Conservation (phyloP, 2,888 invertebrate species). For the Watsonalla cultraria region DNA sequence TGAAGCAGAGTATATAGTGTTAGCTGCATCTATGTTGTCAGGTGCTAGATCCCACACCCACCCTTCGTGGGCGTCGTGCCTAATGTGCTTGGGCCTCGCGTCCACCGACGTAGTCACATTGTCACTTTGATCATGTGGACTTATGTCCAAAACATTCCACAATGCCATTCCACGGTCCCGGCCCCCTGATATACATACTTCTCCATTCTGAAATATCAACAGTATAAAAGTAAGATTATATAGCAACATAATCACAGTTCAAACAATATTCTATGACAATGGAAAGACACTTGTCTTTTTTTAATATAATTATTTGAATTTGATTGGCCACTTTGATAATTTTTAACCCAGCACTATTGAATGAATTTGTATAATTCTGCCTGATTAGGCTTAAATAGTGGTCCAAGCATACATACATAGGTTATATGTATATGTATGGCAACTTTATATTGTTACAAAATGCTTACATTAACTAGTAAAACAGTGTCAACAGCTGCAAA, state of each 20-base stretch:
- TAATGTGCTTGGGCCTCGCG: conserved; percentile 49
- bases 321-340: too few species aligned
- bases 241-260: too few species aligned
- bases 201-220: conserved; percentile 51
- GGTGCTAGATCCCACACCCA: conserved; percentile 82
- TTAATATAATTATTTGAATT: too few species aligned
- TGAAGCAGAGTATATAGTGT: conserved; percentile 77
- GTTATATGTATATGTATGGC: too few species aligned
- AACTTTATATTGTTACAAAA: background rate
- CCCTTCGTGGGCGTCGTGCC: conserved; percentile 76
- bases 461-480: conserved; percentile 75
- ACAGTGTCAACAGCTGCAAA: conserved; percentile 80
- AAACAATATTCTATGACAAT: too few species aligned
- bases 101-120: conserved; percentile 36
- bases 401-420: too few species aligned
- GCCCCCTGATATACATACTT: conserved; percentile 77
- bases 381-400: too few species aligned
- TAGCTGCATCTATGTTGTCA: conserved; percentile 51
- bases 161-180: conserved; percentile 77
- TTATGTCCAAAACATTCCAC: conserved; percentile 64
- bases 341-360: too few species aligned
- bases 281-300: too few species aligned
- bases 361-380: too few species aligned
- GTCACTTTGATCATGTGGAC: conserved; percentile 37
- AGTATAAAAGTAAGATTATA: background rate